Conservation (phyloP, 2,797 vertebrate genomes). For the Rhinogobio ventralis region DNA sequence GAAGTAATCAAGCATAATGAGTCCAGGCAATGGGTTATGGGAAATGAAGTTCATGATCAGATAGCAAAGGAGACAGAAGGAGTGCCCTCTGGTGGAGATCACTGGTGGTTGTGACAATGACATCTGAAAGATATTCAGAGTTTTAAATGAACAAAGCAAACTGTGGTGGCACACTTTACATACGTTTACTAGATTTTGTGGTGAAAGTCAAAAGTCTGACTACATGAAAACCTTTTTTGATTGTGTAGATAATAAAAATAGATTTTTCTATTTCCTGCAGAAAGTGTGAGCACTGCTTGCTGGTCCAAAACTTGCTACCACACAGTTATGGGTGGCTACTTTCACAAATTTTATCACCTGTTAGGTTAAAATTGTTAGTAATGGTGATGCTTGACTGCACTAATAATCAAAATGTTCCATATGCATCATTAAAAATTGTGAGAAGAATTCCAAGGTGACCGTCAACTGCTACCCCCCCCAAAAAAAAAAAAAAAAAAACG, state of each 20-base stretch:
- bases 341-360: no score
- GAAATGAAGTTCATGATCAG: no score
- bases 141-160: not conserved
- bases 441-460: slow-evolving; percentile 26
- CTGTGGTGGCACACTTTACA: not conserved
- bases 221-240: not conserved
- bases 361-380: not conserved
- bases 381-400: not conserved
- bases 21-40: no score
- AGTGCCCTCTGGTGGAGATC: no score
- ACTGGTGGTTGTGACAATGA: not conserved
- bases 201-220: not conserved
- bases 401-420: not conserved
- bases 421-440: not conserved
- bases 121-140: not conserved
- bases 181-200: not conserved
- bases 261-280: not conserved
- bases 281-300: not conserved
- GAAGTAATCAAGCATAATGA: no score
- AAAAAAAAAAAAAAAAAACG: not conserved
- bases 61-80: no score
- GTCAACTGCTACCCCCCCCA: slow-evolving; percentile 14
- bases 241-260: not conserved
- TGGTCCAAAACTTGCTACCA: not conserved
- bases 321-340: not conserved